A percentile compares a stretch with the other conserved stretches of the same genome.
These are phyloP conservation scores for Eristalis arbustorum DNA, from an alignment of 2,888 invertebrate species.

Conservation along the genomic window DNA sequence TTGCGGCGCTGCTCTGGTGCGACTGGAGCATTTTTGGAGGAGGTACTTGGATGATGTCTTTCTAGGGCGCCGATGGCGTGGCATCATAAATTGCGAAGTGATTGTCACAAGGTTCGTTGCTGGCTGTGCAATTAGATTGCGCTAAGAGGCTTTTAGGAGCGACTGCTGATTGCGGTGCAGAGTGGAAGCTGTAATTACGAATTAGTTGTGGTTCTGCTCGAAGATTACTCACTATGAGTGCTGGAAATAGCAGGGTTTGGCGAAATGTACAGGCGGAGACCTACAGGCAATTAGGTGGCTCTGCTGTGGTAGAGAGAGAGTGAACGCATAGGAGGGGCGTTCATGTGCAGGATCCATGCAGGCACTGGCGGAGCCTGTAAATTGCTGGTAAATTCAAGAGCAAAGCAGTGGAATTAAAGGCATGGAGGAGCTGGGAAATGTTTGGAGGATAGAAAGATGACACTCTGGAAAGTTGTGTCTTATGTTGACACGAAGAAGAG, in stretches of 20 bases:
- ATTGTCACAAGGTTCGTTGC: slow-evolving; percentile 33
- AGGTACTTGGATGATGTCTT: slow-evolving; percentile 44
- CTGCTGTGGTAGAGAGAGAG: too few relatives aligned
- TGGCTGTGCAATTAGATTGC: slow-evolving; percentile 32
- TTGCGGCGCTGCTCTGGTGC: background rate
- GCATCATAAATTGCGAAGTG: slow-evolving; percentile 51
- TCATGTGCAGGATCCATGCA: too few relatives aligned
- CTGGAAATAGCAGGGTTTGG: background rate
- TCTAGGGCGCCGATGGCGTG: slow-evolving; percentile 44
- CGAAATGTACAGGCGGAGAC: background rate
- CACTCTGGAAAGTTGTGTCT: too few relatives aligned
- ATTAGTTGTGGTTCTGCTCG: slow-evolving; percentile 15
- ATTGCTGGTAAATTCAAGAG: too few relatives aligned
- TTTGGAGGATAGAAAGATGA: too few relatives aligned
- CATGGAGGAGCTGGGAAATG: too few relatives aligned
- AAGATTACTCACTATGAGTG: background rate
- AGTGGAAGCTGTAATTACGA: slow-evolving; percentile 50
- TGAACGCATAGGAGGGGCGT: too few relatives aligned
- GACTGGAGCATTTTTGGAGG: slow-evolving; percentile 55
- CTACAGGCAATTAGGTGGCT: background rate
- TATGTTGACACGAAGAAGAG: too few relatives aligned
- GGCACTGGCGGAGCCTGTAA: too few relatives aligned
- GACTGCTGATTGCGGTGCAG: slow-evolving; percentile 26
- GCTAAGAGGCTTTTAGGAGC: slow-evolving; percentile 61
- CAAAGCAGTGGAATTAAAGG: too few relatives aligned